Evolutionary conservation across 2,888 invertebrate species (phyloP).

Genomic region (Micropterix aruncella): DNA sequence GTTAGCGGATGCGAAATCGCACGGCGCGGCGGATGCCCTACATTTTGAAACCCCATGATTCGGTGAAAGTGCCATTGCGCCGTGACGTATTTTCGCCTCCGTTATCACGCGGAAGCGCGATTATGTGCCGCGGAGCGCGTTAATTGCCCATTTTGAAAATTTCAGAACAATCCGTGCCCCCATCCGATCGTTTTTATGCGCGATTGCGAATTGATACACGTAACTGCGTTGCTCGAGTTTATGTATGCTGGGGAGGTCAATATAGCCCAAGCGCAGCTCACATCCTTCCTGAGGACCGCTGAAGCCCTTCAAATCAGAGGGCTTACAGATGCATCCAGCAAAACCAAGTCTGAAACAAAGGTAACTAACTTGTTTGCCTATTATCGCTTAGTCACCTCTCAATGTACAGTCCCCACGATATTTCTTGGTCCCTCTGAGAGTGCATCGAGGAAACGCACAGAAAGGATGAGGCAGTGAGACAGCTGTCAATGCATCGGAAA

Average conservation of each 20-base stretch:
- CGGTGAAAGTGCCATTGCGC: neutral
- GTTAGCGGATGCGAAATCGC: constrained; percentile 11
- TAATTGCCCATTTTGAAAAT: constrained; percentile 14
- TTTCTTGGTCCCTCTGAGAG: too few species aligned
- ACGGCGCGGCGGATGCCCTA: neutral
- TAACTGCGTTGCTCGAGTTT: constrained; percentile 65
- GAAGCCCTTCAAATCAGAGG: constrained; percentile 68
- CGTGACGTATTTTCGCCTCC: neutral
- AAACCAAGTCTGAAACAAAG: constrained; percentile 2
- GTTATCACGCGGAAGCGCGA: neutral
- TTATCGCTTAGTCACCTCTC: too few species aligned
- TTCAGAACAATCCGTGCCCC: constrained; percentile 70
- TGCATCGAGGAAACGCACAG: too few species aligned
- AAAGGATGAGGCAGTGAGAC: too few species aligned
- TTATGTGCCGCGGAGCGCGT: neutral
- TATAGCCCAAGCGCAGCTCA: constrained; percentile 64
- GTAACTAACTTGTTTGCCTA: too few species aligned
- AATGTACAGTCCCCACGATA: too few species aligned
- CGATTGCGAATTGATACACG: constrained; percentile 66
- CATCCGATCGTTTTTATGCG: constrained; percentile 78
- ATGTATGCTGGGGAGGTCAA: constrained; percentile 81
- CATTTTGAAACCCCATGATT: neutral
- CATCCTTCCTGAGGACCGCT: constrained; percentile 61
- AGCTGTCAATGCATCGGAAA: too few species aligned
- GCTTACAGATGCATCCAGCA: constrained; percentile 49